Evolutionary conservation across 2,113 vertebrate species (phyloP), one percentile per base, ranked within the genome.

Genomic region (Bolborhynchus lineola): DNA sequence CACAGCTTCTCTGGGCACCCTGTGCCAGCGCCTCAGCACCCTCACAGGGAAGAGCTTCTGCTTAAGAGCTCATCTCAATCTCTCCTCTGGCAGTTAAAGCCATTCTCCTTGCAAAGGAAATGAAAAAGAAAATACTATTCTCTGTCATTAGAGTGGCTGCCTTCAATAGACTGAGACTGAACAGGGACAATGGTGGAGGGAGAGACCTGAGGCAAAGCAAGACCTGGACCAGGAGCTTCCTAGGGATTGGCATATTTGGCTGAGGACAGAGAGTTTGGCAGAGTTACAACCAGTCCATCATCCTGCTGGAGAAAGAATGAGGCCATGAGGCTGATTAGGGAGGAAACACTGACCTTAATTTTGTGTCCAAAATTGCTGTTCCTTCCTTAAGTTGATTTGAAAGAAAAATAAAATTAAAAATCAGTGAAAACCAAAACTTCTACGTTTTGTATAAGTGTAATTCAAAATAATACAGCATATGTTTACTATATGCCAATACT

Each of bases 211-310:
- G 52, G 65, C 72, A 46, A 85, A 72, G 65, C 41, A 72, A 82
- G 68, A 79, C 53, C n/a, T 50, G 23, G 69, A 77, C 25, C 8
- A 77, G 88, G 57, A 82, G 13, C 50, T 86, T 95, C 84, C 50
- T 35, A 88, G 70, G 47, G 44, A 62, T 35, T 93, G 67, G 88
- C 79, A 91, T 35, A 78, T 95, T 89, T 92, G 90, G 91, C 80
- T 67, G 57, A 79, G 41, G 49, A 55, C 50, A 71, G 52, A 78
- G n/a, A 55, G 6, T 31, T 85, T 96, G 83, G 68, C 79, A 83
- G 19, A 21, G 46, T 17, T 90, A 33, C 46, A 74, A 47, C 19
- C 21, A 37, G 69, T 41, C 62, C 53, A 33, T 81, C 65, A 89
- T 76, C 42, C 60, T 65, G n/a, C 60, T 50, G 59, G 42, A 49